These are phyloP conservation scores for Aphidoletes aphidimyza DNA, from an alignment of 2,888 invertebrate genomes.

Conservation along the genomic window DNA sequence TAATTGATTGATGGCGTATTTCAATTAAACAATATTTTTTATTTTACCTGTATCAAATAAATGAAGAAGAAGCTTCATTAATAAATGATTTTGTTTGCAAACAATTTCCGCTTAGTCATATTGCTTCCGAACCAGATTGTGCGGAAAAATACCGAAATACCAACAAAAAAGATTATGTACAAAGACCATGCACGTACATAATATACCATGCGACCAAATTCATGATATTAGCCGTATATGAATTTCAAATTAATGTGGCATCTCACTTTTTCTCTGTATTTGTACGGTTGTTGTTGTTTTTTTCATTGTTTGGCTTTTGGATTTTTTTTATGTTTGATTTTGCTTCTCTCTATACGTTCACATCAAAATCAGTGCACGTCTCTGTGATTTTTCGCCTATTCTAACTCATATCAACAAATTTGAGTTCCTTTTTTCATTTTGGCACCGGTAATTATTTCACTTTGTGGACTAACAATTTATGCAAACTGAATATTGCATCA, in stretches of 20 bases:
- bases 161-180: not conserved
- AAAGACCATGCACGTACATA: too few relatives aligned
- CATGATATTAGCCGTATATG: too few relatives aligned
- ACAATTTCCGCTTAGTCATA: not conserved
- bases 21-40: not conserved
- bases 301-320: not conserved
- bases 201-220: too few relatives aligned
- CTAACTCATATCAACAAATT: too few relatives aligned
- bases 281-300: not conserved
- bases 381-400: not conserved
- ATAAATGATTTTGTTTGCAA: slow-evolving; percentile 10
- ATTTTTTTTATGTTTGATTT: not conserved
- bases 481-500: slow-evolving; percentile 18
- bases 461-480: slow-evolving; percentile 31
- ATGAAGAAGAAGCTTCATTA: not conserved
- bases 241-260: not conserved
- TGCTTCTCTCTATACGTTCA: not conserved
- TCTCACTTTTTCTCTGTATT: not conserved
- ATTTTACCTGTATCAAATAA: not conserved
- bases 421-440: not conserved
- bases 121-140: not conserved
- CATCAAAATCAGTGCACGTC: too few relatives aligned
- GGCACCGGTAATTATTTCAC: not conserved
- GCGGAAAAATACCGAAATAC: not conserved
- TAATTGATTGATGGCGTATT: not conserved